Conservation (phyloP, 2,797 vertebrate species). For the Selene dorsalis region DNA sequence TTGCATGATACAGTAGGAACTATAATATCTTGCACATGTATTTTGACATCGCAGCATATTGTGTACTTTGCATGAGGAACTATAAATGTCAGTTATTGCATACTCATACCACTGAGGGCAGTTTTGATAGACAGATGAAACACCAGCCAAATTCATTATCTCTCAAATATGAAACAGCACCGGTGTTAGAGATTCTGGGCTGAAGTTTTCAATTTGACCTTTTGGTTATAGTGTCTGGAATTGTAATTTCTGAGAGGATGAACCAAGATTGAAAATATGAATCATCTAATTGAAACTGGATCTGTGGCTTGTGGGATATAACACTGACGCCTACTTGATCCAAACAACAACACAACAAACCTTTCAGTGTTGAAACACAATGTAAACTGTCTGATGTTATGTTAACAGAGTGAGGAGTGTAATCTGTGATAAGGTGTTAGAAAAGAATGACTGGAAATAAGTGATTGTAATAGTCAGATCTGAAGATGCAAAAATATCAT, state of each 20-base stretch:
- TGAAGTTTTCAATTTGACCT: neutral
- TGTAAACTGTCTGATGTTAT: neutral
- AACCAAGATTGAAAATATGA: slow-evolving; percentile 4
- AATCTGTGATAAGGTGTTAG: neutral
- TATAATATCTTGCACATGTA: neutral
- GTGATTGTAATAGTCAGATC: neutral
- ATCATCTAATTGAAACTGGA: slow-evolving; percentile 25
- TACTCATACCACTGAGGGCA: neutral
- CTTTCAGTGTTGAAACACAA: neutral
- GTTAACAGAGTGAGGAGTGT: neutral
- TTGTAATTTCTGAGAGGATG: slow-evolving; percentile 8
- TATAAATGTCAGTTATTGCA: neutral
- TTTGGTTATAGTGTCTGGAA: neutral
- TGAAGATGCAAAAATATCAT: neutral
- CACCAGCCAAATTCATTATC: neutral
- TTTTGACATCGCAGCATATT: slow-evolving; percentile 29
- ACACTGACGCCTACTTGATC: neutral
- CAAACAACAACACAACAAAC: neutral
- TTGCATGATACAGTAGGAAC: neutral
- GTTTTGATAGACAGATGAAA: neutral
- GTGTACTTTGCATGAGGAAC: neutral
- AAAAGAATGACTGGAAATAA: neutral
- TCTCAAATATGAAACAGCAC: neutral
- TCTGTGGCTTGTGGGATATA: neutral
- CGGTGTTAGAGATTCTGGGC: neutral